Evolutionary conservation across 2,888 invertebrate species (phyloP).

Genomic region (Orthosia gracilis): DNA sequence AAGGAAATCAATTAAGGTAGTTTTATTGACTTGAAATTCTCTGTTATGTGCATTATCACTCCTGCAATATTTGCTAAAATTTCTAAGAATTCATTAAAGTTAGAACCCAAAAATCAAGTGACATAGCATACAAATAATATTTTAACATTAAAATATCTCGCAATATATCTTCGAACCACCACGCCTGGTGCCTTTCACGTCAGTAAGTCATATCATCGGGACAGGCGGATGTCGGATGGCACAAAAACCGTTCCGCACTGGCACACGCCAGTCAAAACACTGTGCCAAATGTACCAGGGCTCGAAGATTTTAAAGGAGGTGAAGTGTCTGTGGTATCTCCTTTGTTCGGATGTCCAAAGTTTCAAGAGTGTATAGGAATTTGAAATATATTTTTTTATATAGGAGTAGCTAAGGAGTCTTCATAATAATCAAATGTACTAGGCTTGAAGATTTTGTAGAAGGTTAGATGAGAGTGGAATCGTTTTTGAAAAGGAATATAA

Average conservation of each 20-base stretch:
- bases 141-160: constrained; percentile 20
- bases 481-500: too few species aligned
- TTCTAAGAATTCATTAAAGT: too few species aligned
- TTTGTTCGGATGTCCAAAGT: constrained; percentile 1
- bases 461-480: neutral
- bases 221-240: constrained; percentile 72
- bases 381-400: neutral
- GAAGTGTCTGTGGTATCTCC: neutral
- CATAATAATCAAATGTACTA: constrained; percentile 5
- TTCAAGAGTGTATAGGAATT: neutral
- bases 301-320: constrained; percentile 24
- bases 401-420: neutral
- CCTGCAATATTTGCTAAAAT: too few species aligned
- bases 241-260: constrained; percentile 76
- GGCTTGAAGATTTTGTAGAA: constrained; percentile 12
- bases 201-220: constrained; percentile 64
- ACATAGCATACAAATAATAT: too few species aligned
- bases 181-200: constrained; percentile 26
- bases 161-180: constrained; percentile 16
- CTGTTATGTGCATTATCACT: too few species aligned
- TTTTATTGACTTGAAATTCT: too few species aligned
- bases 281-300: constrained; percentile 43
- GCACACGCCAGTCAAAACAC: constrained; percentile 76
- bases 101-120: too few species aligned
- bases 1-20: too few species aligned